phyloP scores from a whole-genome alignment of 2,797 vertebrate species.

The Peromyscus nudipes region DNA sequence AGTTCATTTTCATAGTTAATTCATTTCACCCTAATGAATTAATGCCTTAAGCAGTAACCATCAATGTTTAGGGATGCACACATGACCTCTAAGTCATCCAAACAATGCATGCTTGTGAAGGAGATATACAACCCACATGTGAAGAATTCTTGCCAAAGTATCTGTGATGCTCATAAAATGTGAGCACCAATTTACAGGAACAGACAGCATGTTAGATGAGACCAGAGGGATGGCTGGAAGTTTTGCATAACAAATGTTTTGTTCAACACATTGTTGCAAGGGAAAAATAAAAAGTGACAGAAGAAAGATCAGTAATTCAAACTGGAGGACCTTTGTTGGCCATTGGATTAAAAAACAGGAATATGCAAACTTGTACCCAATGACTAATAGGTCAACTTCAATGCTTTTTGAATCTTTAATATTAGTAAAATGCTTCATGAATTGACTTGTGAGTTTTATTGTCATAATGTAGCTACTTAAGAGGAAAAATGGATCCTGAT shows the following conservation, averaged over 20 bases:
- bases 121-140: rapidly evolving
- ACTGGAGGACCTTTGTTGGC: neutral
- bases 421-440: neutral
- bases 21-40: neutral
- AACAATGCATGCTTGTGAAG: neutral
- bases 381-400: neutral
- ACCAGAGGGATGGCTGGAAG: neutral
- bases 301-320: slow-evolving; percentile 25
- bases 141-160: neutral
- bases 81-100: neutral
- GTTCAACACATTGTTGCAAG: neutral
- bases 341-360: neutral
- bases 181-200: neutral
- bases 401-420: neutral
- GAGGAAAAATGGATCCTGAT: neutral
- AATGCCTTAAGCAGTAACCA: neutral
- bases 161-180: neutral
- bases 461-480: neutral
- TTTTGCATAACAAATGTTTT: neutral
- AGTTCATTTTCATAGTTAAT: neutral
- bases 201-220: neutral
- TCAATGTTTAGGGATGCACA: neutral
- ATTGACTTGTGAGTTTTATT: neutral
- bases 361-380: neutral
- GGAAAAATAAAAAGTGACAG: neutral